Base-by-base conservation (phyloP, 2,888 invertebrate genomes). In the Yponomeuta plumbellus region DNA sequence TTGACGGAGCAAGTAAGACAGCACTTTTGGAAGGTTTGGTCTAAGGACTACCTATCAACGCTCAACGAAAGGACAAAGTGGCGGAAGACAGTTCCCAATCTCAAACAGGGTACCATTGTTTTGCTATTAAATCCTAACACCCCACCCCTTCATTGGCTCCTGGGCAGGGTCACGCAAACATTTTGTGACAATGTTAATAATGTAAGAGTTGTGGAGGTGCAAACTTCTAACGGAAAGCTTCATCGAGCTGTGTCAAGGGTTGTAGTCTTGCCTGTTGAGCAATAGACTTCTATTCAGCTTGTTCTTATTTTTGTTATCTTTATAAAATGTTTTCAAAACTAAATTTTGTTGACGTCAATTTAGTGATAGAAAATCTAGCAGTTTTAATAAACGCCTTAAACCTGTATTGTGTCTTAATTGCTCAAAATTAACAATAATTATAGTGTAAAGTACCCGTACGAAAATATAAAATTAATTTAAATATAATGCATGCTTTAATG, bases 11-110 rank as follows among this genome's bases (percentile, higher is more conserved):
- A 58, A 61, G 22, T 61, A 21, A 23, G 26, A 8, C 67, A 67
- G 23, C 64, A 67, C 26, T 67, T 67, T 67, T 64, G 64, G 64
- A 64, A 59, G 56, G 61, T 13, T 5, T 67, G 67, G 67, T 34
- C 52, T 13, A 39, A 23, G 26, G 44, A 65, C n/a, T 64, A 67
- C 26, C 44, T 65, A n/a, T 11, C 21, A 40, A 23, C 21, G 2
- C 40, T 66, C 8, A 22, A 62, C 57, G 40, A 64, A 17, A 21
- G 58, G 8, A 17, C 59, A n/a, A 66, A 66, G 61, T 66, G 66
- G 66, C n/a, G 17, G 8, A 39, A 34, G 21, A 10, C 5, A 20
- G 10, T 21, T 11, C 59, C 61, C 5, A 61, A 66, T n/a, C 20
- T 66, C 40, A 61, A 20, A 6, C 40, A 40, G 21, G 66, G 66